phyloP scores from a whole-genome alignment of 2,113 vertebrate genomes.

The Megaleporinus macrocephalus region DNA sequence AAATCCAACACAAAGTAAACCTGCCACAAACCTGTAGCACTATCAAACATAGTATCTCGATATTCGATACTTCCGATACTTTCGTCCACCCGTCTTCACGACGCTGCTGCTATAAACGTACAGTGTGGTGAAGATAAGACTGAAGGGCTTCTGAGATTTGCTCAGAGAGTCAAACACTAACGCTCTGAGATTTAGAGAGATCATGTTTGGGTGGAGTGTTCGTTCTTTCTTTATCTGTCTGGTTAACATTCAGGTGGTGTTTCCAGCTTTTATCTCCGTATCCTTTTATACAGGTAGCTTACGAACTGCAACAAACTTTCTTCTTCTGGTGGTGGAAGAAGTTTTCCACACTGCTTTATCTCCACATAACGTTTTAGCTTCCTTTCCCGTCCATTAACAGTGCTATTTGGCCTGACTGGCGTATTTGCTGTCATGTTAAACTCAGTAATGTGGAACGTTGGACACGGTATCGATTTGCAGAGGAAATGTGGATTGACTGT shows the following conservation, averaged over 20 bases:
- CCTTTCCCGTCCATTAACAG: neutral
- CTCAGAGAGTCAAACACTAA: neutral
- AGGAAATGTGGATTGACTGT: neutral
- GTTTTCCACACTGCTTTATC: neutral
- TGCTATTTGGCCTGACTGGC: neutral
- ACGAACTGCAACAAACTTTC: conserved; percentile 55
- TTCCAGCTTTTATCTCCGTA: neutral
- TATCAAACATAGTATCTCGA: no score
- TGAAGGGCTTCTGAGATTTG: neutral
- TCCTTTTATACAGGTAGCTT: conserved; percentile 43
- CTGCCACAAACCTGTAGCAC: no score
- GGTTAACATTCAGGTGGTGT: neutral
- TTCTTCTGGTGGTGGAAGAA: neutral
- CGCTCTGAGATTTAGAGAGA: neutral
- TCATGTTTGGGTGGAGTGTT: neutral
- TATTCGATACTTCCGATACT: no score
- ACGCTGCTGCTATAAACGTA: neutral
- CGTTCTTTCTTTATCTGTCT: neutral
- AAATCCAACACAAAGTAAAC: no score
- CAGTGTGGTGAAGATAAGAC: no score
- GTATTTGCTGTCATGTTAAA: neutral
- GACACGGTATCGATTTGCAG: neutral
- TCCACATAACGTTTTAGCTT: neutral
- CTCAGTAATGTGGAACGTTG: neutral
- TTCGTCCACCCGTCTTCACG: no score